phyloP scores from a whole-genome alignment of 2,888 invertebrate species.

The Lissocephala sabroskyi region DNA sequence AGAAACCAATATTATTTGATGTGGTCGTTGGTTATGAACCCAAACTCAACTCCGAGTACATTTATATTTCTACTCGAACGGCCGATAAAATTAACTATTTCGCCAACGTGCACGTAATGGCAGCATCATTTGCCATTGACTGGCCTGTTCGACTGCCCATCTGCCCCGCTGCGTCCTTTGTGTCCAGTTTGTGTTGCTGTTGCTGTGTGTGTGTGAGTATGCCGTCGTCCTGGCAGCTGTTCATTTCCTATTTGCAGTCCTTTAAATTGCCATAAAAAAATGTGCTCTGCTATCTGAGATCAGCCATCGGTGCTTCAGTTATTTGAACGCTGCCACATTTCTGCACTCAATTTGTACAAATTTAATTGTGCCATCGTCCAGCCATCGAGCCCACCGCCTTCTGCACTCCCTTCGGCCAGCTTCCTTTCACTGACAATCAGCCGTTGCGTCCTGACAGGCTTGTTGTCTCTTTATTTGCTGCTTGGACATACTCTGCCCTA shows the following conservation, averaged over 20 bases:
- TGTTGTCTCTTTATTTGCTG: no score
- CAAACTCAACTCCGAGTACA: constrained; percentile 32
- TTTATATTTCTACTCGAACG: constrained; percentile 53
- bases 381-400: constrained; percentile 14
- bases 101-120: constrained; percentile 50
- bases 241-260: constrained; percentile 51
- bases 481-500: no score
- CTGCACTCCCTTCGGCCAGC: no score
- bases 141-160: not conserved
- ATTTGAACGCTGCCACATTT: constrained; percentile 35
- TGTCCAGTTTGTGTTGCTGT: constrained; percentile 8
- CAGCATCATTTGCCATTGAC: constrained; percentile 45
- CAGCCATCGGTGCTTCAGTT: no score
- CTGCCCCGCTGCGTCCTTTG: constrained; percentile 12
- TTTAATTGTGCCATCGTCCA: constrained; percentile 52
- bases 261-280: constrained; percentile 58
- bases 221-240: constrained; percentile 12
- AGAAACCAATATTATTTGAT: constrained; percentile 45
- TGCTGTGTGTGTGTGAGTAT: constrained; percentile 14
- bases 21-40: constrained; percentile 51
- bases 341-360: constrained; percentile 63
- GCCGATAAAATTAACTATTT: constrained; percentile 61
- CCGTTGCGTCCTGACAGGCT: no score
- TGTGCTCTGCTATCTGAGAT: constrained; percentile 31
- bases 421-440: no score